Evolutionary conservation across 2,797 vertebrate genomes (phyloP).

Genomic region (Cetoscarus ocellatus): DNA sequence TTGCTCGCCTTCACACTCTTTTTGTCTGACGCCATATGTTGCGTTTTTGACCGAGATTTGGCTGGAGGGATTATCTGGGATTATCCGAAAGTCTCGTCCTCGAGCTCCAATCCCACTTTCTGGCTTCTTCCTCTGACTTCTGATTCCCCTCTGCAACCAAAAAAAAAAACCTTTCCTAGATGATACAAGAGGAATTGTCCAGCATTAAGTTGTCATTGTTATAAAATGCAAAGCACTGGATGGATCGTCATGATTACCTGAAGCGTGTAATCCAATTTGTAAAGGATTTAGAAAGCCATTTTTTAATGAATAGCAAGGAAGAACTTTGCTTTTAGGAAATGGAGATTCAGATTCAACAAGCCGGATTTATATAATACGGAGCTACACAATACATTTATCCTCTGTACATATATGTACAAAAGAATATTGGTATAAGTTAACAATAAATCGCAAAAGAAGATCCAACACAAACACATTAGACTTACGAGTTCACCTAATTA

Average conservation of each 20-base stretch:
- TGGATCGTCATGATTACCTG: background rate
- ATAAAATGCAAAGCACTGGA: conserved; percentile 1
- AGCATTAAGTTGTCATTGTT: background rate
- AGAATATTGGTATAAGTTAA: background rate
- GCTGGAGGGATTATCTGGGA: conserved; percentile 75
- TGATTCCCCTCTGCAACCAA: conserved; percentile 46
- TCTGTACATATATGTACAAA: background rate
- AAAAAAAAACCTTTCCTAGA: conserved; percentile 29
- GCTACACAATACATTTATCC: background rate
- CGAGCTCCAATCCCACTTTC: conserved; percentile 57
- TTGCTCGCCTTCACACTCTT: conserved; percentile 56
- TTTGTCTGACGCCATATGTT: conserved; percentile 65
- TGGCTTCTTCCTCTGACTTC: conserved; percentile 56
- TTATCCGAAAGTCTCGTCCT: conserved; percentile 70
- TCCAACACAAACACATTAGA: background rate
- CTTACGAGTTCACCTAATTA: no score
- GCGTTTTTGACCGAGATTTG: conserved; percentile 65
- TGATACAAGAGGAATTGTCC: conserved; percentile 13
- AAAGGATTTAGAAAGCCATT: background rate
- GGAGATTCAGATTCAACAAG: background rate
- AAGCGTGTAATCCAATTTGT: conserved; percentile 10
- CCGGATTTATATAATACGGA: background rate
- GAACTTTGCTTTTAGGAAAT: background rate
- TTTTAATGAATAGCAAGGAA: background rate
- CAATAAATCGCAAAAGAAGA: background rate